Conservation (phyloP, 2,888 invertebrate genomes). For the Melitaea athalia region DNA sequence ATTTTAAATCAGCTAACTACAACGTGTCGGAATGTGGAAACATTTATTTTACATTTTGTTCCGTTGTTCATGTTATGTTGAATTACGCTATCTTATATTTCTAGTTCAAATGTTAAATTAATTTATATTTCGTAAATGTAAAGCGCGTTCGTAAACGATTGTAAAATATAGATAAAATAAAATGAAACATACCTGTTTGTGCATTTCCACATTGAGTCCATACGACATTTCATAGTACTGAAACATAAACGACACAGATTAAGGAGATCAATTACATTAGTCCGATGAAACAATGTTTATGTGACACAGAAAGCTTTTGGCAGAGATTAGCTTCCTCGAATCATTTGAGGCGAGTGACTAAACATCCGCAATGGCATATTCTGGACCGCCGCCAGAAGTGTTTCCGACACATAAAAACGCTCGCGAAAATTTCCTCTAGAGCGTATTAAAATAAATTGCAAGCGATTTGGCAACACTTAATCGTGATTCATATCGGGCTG, state of each 20-base stretch:
- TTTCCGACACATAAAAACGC: conserved; percentile 81
- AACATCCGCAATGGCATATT: conserved; percentile 76
- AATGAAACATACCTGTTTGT: conserved; percentile 91
- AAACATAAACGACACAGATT: conserved; percentile 79
- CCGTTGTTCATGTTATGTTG: background rate
- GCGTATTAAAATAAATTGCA: conserved; percentile 82
- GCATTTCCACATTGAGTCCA: conserved; percentile 98
- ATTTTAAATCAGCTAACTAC: conserved; percentile 42
- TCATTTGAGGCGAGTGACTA: conserved; percentile 77
- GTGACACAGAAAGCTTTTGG: conserved; percentile 73
- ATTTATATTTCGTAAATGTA: background rate
- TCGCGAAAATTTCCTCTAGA: conserved; percentile 77
- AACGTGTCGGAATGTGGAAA: conserved; percentile 55
- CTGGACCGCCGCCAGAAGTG: conserved; percentile 77
- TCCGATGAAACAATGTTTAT: conserved; percentile 56
- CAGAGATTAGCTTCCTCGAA: conserved; percentile 78
- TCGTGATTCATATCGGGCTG: conserved; percentile 79
- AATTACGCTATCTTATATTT: background rate
- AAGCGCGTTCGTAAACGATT: background rate
- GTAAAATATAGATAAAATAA: conserved; percentile 20
- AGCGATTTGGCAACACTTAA: conserved; percentile 82
- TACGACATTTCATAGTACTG: conserved; percentile 99
- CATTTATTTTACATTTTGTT: conserved; percentile 32
- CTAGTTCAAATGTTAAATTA: background rate
- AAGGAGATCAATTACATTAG: conserved; percentile 49